These are phyloP conservation scores for Willisornis vidua DNA, from an alignment of 2,113 vertebrate species.

Conservation along the genomic window DNA sequence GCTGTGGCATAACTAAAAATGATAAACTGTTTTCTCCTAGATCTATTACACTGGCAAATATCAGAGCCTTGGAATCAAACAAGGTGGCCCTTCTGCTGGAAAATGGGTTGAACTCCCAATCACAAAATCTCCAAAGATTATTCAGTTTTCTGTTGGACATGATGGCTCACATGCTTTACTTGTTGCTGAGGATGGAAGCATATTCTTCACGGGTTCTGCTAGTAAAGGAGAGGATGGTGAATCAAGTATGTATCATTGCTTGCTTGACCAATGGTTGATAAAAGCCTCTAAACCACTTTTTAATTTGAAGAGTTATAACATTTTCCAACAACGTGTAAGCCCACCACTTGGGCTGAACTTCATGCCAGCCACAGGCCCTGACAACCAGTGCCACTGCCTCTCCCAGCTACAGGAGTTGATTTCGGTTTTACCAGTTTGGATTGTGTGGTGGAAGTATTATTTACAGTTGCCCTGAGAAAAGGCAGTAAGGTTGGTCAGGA, in stretches of 20 bases:
- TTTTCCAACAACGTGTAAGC: background rate
- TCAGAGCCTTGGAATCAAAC: conserved; percentile 98
- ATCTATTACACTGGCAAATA: conserved; percentile 99
- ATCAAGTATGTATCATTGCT: conserved; percentile 84
- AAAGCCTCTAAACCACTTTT: background rate
- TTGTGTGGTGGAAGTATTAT: background rate
- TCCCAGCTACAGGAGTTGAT: background rate
- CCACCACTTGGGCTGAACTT: background rate
- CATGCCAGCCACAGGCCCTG: background rate
- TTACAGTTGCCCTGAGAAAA: background rate
- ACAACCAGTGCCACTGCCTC: background rate
- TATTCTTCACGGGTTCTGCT: conserved; percentile 97
- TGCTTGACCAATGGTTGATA: background rate
- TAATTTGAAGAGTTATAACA: background rate
- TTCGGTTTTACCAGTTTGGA: background rate
- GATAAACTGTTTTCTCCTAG: conserved; percentile 64
- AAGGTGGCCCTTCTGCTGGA: conserved; percentile 94
- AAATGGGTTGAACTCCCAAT: conserved; percentile 98
- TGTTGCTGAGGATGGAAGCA: conserved; percentile 95
- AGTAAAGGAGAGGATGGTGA: conserved; percentile 99
- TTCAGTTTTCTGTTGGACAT: conserved; percentile 96
- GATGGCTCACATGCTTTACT: conserved; percentile 97
- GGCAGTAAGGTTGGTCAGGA: background rate
- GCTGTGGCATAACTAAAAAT: background rate
- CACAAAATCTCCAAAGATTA: conserved; percentile 97